Base-by-base conservation (phyloP, 1,140 invertebrate species). In the Heliothis subflexa region DNA sequence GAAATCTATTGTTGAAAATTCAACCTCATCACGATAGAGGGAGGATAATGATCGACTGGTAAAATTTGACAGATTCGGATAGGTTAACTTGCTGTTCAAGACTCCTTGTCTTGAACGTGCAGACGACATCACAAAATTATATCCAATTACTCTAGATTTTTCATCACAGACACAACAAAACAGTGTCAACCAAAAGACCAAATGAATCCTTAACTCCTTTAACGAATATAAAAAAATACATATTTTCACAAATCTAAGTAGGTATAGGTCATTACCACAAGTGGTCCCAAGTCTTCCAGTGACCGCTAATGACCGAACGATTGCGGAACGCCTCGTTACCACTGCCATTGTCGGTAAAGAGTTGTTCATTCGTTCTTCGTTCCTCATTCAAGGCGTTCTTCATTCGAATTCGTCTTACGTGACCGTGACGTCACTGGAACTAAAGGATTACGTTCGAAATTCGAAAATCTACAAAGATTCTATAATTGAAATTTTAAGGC, bases 271-370 rank as follows among this genome's bases (percentile, higher is more conserved):
- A 77, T 77, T 77, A 77, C 74, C 50, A 47, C 61, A 49, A 77
- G 74, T 77, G 74, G 74, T 57, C 25, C 11, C 68, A 62, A 78
- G 77, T 47, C 77, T 45, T 47, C 14, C 45, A 89, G 88, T 89
- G 88, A 88, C 85, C 88, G 85, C 85, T 91, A 91, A 90, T 89
- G 88, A 84, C 87, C 86, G 59, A 77, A 73, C 81, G 78, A 83
- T 87, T 84, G 88, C 85, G 83, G 84, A 86, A 85, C 86, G 85
- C 84, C 83, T 91, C 88, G 87, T 91, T 91, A 91, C 85, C 83
- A 76, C 77, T 81, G 61, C 84, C 84, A 86, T 90, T 89, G 87
- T 89, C 83, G 82, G 80, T 83, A 82, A 85, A 90, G 87, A 88
- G 85, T 83, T 85, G 86, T 89, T 81, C 82, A 88, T 85, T 84